A percentile compares a stretch with the other conserved stretches of the same genome.
Conservation (phyloP, 1,140 invertebrate genomes). For the Cotesia vestalis region DNA sequence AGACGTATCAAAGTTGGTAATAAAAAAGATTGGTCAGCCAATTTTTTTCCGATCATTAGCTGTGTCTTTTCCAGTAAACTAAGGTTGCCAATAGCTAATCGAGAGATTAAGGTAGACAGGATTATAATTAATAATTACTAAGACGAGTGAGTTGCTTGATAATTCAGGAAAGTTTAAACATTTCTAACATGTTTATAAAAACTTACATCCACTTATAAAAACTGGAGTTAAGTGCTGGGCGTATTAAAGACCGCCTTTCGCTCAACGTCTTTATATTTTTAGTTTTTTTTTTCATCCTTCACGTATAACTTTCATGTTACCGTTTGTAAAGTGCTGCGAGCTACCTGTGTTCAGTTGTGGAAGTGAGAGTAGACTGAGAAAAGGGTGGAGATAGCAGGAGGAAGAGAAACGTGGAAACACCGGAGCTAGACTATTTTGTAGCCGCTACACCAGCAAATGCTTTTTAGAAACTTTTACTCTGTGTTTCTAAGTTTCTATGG, state of each 20-base stretch:
- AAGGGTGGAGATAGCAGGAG: background rate
- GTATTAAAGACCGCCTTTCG: constrained; percentile 26
- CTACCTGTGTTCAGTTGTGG: background rate
- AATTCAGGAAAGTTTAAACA: no score
- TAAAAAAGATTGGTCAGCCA: constrained; percentile 18
- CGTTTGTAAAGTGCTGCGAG: constrained; percentile 24
- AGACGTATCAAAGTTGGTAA: constrained; percentile 22
- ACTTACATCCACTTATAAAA: constrained; percentile 37
- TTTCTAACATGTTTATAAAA: constrained; percentile 32
- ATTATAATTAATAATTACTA: background rate
- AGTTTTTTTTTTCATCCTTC: background rate
- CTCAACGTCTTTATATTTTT: constrained; percentile 1
- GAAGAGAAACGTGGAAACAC: constrained; percentile 10
- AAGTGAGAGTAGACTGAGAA: constrained; percentile 8
- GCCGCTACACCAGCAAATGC: constrained; percentile 17
- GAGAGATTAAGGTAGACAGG: background rate
- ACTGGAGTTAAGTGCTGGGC: constrained; percentile 36
- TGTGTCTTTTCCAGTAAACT: background rate
- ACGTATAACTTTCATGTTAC: constrained; percentile 25
- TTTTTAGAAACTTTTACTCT: constrained; percentile 22
- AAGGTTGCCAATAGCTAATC: no score
- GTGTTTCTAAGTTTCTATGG: background rate
- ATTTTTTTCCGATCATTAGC: background rate
- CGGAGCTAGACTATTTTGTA: background rate
- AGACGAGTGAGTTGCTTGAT: no score